phyloP scores from a whole-genome alignment of 2,113 vertebrate species.

The Sitta europaea region DNA sequence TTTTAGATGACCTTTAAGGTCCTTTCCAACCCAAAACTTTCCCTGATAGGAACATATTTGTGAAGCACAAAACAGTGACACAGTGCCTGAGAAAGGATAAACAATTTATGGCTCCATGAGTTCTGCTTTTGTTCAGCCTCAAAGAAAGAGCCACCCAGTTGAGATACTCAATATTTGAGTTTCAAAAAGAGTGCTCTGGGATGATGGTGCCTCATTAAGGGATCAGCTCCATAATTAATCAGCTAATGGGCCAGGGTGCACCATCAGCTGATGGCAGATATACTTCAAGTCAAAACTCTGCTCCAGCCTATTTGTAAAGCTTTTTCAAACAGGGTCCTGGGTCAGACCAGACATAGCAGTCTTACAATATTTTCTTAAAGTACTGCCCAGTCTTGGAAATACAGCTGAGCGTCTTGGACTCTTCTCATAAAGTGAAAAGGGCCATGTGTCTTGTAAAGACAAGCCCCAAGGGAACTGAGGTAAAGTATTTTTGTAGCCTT shows the following conservation, averaged over 20 bases:
- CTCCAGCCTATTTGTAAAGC: not conserved
- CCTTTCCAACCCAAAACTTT: not conserved
- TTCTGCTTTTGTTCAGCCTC: not conserved
- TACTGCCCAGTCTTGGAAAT: conserved; percentile 42
- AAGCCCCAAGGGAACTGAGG: conserved; percentile 51
- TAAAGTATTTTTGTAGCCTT: conserved; percentile 69
- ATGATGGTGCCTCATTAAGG: not conserved
- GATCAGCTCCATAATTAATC: not conserved
- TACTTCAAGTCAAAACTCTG: not conserved
- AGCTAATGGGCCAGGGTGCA: not conserved
- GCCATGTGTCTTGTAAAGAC: conserved; percentile 66
- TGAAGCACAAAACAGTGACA: not conserved
- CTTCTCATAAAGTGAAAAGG: conserved; percentile 45
- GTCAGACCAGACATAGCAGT: not conserved
- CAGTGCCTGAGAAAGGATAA: not conserved
- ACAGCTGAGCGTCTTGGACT: conserved; percentile 43
- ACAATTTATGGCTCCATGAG: not conserved
- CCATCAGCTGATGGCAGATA: not conserved
- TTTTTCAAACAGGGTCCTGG: not conserved
- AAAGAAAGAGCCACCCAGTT: accelerated
- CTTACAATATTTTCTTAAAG: conserved; percentile 45
- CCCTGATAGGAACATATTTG: not conserved
- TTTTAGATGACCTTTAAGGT: not conserved
- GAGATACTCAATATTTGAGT: not conserved
- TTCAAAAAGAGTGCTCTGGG: not conserved